Evolutionary conservation across 2,888 invertebrate genomes (phyloP), one percentile per base, ranked within the genome.

Genomic region (Myathropa florea): DNA sequence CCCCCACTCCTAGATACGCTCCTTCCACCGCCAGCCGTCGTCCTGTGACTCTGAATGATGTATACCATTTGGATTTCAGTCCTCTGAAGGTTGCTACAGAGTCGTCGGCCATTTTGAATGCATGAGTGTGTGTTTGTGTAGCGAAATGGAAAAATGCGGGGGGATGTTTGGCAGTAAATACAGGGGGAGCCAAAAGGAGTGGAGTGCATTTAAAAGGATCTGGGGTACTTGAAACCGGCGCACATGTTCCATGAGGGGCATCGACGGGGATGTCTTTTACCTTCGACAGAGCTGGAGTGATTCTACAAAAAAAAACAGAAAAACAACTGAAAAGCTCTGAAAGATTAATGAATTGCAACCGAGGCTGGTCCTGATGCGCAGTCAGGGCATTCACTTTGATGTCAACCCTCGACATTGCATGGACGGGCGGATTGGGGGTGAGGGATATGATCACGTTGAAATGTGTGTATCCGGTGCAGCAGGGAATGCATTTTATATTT

Each of bases 261-360:
- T 0, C n/a, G 46, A 33, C 12, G 28, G 46, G 39, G 59, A 24
- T 57, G 72, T 24, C 71, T 60, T 71, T 64, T 24, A 46, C 61
- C 59, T 78, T 78, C 36, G 12, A n/a, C 0, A 53, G 53, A 73
- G 46, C 33, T 39, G 24, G 61, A 68, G n/a, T 53, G 26, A 28
- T 60, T 59, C 3, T 10, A 0, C n/a, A 10, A 60, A 65, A 75
- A 39, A 36, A 57, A 18, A 9, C 0, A 18, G 7, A 7, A 7
- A 18, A 46, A 4, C 14, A 18, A 46, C 0, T 4, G 46, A 18
- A 46, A 46, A 18, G 46, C 46, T 67, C 76, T 85, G 61, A 61
- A 81, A 85, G 67, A 81, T 85, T 85, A 81, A 82, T 85, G 85
- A 82, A 77, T 73, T 81, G 70, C 64, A 75, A 75, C 65, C 46